These are phyloP conservation scores for Hippocampus abdominalis DNA, from an alignment of 2,113 vertebrate species.

Conservation along the genomic window DNA sequence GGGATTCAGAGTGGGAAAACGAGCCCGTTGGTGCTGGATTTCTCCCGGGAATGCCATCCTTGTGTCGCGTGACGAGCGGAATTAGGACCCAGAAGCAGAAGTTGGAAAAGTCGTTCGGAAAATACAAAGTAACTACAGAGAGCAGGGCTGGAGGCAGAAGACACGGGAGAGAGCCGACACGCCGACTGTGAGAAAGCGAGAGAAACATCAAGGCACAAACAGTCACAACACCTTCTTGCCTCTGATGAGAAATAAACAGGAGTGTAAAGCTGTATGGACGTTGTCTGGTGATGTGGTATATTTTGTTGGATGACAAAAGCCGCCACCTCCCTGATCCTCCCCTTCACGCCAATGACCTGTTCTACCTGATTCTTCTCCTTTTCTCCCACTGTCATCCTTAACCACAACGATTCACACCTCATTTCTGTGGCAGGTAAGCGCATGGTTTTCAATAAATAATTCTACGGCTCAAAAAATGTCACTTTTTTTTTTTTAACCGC, in stretches of 20 bases:
- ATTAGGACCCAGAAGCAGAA: too few relatives aligned
- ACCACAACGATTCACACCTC: not conserved
- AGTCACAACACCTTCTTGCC: not conserved
- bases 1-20: not conserved
- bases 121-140: too few relatives aligned
- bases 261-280: not conserved
- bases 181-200: too few relatives aligned
- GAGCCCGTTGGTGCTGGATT: not conserved
- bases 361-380: not conserved
- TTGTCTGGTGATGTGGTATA: not conserved
- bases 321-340: not conserved
- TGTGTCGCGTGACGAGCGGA: too few relatives aligned
- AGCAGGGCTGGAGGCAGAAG: too few relatives aligned
- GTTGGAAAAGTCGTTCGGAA: too few relatives aligned
- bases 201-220: too few relatives aligned
- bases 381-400: not conserved
- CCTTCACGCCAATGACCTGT: not conserved
- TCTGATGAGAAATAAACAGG: not conserved
- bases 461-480: not conserved
- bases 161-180: too few relatives aligned
- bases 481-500: not conserved
- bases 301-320: not conserved
- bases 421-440: not conserved
- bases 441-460: not conserved
- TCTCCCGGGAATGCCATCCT: not conserved